These are phyloP conservation scores for Periophthalmodon schlosseri DNA, from an alignment of 2,113 vertebrate genomes.

Conservation along the genomic window DNA sequence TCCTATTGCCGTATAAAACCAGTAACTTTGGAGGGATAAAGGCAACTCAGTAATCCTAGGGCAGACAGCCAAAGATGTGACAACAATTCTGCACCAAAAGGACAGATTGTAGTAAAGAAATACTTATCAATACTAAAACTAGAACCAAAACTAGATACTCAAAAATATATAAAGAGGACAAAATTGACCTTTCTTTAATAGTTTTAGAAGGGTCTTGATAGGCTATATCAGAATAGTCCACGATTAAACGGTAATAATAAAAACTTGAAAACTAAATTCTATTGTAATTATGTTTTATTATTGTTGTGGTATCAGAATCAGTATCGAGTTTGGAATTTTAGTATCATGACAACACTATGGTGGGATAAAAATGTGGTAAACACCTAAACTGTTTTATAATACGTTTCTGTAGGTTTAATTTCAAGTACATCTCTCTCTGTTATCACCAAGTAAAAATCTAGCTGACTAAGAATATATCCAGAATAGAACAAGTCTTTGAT, in stretches of 20 bases:
- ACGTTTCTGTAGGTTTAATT: background rate
- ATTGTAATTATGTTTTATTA: background rate
- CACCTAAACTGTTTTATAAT: background rate
- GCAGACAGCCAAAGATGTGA: background rate
- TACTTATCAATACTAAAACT: no score
- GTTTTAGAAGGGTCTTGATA: no score
- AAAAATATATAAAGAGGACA: no score
- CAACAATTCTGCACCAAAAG: background rate
- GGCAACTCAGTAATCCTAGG: background rate
- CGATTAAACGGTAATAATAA: background rate
- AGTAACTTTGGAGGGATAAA: background rate
- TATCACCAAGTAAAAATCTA: background rate
- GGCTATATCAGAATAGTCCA: no score
- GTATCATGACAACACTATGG: no score
- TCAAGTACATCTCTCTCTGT: background rate
- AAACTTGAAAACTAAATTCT: no score
- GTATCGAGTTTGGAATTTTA: no score
- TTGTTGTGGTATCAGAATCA: background rate
- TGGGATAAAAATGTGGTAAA: no score
- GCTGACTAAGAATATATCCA: background rate
- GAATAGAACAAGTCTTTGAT: background rate
- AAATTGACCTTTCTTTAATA: no score
- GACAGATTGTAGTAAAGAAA: no score
- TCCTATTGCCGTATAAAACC: background rate
- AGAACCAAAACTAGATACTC: no score